Base-by-base conservation (phyloP, 2,113 vertebrate genomes). In the Rhodinocichla rosea region DNA sequence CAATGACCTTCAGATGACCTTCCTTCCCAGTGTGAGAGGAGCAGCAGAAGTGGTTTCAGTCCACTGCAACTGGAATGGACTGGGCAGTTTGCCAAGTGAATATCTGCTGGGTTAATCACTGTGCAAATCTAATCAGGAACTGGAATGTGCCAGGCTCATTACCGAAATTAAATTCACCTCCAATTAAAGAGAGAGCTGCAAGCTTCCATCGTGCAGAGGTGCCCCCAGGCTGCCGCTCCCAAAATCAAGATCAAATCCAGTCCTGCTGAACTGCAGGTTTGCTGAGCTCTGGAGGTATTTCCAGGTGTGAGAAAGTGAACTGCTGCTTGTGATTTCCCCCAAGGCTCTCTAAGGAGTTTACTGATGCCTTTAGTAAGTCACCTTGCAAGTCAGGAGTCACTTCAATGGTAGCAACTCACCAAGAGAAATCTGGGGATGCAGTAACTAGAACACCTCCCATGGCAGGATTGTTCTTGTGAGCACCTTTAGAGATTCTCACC, bases 101-200 rank as follows among this genome's bases (percentile, higher is more conserved):
- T 96, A 92, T 94, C 93, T 97, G 93, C 92, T 92, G 86, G 80
- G 93, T 94, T 97, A 96, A 96, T 96, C 96, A 83, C 96, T 92
- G 83, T 53, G 73, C 93, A 94, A 96, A 96, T 96, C 96, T 96
- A 93, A 97, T 97, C 95, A 95, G 92, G 90, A 90, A 86, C 92
- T 87, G 90, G 92, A 96, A 96, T 95, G 95, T 96, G 94, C 94
- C 94, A 95, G 92, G 95, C 93, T 96, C 96, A 93, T 97, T 97
- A 96, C 76, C 9, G 69, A 96, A 94, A 96, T 96, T 89, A 92
- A 96, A 95, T 93, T 96, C 93, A 90, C 93, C 96, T 96, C 94
- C 92, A 89, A 87, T 94, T 96, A 96, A 96, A 96, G 73, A 92
- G 95, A 93, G 83, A 94, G 76, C 93, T 89, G 71, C 90, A 83